These are phyloP conservation scores for Melikaiella ostensackeni DNA, from an alignment of 2,888 invertebrate species.

Conservation along the genomic window DNA sequence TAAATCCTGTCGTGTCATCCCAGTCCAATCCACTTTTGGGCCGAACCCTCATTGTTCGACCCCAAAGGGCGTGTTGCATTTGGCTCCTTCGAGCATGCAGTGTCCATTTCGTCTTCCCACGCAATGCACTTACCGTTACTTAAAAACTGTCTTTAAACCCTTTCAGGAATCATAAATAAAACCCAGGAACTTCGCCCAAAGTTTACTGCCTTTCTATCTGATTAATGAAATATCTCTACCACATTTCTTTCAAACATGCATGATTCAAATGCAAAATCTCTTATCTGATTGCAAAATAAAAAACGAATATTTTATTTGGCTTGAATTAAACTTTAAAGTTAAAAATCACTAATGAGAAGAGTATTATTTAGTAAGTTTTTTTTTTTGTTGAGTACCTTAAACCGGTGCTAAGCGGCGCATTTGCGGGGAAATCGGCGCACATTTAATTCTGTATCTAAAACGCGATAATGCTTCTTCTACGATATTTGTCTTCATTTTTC, in stretches of 20 bases:
- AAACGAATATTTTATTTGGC: not conserved
- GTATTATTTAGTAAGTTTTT: no score
- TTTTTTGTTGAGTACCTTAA: no score
- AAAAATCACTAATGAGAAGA: no score
- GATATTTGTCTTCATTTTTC: no score
- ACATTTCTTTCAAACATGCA: not conserved
- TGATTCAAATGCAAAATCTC: no score
- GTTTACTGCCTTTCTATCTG: not conserved
- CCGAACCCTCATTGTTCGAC: conserved; percentile 24
- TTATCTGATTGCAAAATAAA: not conserved
- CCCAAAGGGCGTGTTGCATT: conserved; percentile 18
- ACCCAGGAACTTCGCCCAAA: conserved; percentile 9
- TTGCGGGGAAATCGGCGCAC: no score
- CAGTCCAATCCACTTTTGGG: conserved; percentile 2
- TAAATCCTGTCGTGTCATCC: conserved; percentile 13
- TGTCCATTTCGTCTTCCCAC: conserved; percentile 23
- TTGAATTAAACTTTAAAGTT: no score
- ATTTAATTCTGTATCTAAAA: no score
- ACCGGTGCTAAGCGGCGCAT: no score
- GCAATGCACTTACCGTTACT: conserved; percentile 15
- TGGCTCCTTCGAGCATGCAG: conserved; percentile 6
- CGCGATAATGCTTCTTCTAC: no score
- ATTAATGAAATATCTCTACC: conserved; percentile 3
- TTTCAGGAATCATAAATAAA: conserved; percentile 6
- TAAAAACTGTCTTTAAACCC: conserved; percentile 27